Evolutionary conservation across 2,888 invertebrate genomes (phyloP).

Genomic region (Lutraria lutraria): DNA sequence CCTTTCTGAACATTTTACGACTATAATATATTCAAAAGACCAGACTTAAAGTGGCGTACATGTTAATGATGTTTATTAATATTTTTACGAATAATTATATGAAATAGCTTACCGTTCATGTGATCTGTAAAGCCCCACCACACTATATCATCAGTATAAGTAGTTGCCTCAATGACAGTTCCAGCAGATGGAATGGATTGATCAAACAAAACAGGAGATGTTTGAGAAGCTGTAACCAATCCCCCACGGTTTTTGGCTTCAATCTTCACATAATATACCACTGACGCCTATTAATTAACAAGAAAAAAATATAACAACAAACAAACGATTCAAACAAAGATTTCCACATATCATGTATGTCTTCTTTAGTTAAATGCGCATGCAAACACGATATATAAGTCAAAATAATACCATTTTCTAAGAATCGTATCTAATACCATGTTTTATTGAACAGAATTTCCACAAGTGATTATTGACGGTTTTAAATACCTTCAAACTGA

Average conservation of each 20-base stretch:
- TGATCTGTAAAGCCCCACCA: conserved; percentile 56
- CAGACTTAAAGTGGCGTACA: too few relatives aligned
- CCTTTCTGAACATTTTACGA: too few relatives aligned
- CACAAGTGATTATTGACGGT: background rate
- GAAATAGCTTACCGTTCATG: conserved; percentile 54
- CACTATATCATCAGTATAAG: conserved; percentile 52
- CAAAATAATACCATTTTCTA: too few relatives aligned
- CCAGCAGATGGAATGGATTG: conserved; percentile 56
- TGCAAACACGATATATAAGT: too few relatives aligned
- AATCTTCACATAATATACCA: conserved; percentile 32
- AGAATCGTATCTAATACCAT: too few relatives aligned
- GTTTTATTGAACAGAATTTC: too few relatives aligned
- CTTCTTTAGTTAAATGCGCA: too few relatives aligned
- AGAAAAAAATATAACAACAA: background rate
- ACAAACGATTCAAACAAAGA: too few relatives aligned
- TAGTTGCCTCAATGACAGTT: conserved; percentile 58
- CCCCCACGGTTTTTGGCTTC: conserved; percentile 48
- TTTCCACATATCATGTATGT: too few relatives aligned
- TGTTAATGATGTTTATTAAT: too few relatives aligned
- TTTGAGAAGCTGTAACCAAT: conserved; percentile 21
- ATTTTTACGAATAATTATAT: too few relatives aligned
- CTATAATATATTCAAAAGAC: too few relatives aligned
- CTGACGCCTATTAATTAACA: conserved; percentile 25
- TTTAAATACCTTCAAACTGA: conserved; percentile 49
- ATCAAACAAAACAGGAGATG: conserved; percentile 63